These are phyloP conservation scores for Rugalucina vietnamica DNA, from an alignment of 2,888 invertebrate genomes.

Conservation along the genomic window DNA sequence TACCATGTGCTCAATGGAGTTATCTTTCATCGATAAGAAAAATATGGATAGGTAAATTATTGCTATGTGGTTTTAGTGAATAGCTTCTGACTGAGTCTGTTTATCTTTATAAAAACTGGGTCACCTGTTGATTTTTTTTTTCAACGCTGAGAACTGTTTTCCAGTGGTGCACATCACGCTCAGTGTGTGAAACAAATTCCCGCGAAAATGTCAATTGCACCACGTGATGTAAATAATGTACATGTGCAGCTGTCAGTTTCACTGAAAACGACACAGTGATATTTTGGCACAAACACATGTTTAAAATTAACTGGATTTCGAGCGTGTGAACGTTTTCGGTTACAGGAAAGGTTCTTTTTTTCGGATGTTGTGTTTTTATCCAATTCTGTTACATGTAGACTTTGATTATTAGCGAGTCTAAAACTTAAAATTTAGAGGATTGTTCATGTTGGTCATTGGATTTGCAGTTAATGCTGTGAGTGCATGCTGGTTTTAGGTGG, in stretches of 20 bases:
- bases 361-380: too few species aligned
- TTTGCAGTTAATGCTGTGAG: too few species aligned
- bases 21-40: not conserved
- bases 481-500: too few species aligned
- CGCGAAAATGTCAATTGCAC: slow-evolving; percentile 1
- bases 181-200: too few species aligned
- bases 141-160: not conserved
- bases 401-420: too few species aligned
- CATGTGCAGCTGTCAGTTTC: too few species aligned
- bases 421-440: too few species aligned
- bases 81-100: slow-evolving; percentile 12
- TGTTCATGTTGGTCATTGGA: too few species aligned
- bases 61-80: not conserved
- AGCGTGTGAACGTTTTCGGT: not conserved
- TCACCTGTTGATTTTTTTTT: not conserved
- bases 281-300: not conserved
- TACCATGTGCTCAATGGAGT: not conserved
- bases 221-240: slow-evolving; percentile 6
- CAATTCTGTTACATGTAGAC: too few species aligned
- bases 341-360: too few species aligned
- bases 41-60: slow-evolving; percentile 4
- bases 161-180: not conserved
- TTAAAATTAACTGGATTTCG: not conserved
- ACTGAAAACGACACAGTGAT: too few species aligned
- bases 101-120: not conserved